A percentile compares a stretch with the other conserved stretches of the same genome.
phyloP scores from a whole-genome alignment of 1,140 invertebrate species.

The Cheumatopsyche charites region DNA sequence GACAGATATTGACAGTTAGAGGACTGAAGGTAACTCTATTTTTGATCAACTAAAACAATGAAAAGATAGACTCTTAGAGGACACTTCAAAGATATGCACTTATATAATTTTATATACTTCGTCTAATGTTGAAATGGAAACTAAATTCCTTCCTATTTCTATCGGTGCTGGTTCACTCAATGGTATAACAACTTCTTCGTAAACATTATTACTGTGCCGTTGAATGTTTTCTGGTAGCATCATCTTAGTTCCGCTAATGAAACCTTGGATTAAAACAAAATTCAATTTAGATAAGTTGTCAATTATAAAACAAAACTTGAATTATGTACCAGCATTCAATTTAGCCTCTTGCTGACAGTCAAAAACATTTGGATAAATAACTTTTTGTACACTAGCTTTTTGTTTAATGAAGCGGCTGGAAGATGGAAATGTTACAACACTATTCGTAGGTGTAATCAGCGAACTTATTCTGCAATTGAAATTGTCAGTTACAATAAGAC shows the following conservation, averaged over 20 bases:
- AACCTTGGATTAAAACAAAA: conserved; percentile 60
- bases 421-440: conserved; percentile 41
- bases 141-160: conserved; percentile 70
- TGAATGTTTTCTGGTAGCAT: conserved; percentile 78
- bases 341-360: conserved; percentile 75
- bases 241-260: conserved; percentile 80
- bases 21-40: too few species aligned
- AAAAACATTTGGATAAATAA: conserved; percentile 84
- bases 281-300: too few species aligned
- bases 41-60: too few species aligned
- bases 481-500: conserved; percentile 47
- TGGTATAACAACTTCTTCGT: conserved; percentile 90
- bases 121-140: conserved; percentile 79
- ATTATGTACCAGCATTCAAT: conserved; percentile 64
- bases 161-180: conserved; percentile 69
- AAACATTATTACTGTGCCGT: conserved; percentile 73
- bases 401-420: conserved; percentile 52
- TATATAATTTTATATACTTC: too few species aligned
- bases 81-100: neutral
- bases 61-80: too few species aligned
- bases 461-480: conserved; percentile 52
- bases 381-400: conserved; percentile 57
- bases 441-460: conserved; percentile 54
- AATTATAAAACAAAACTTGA: too few species aligned
- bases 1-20: neutral